Conservation (phyloP, 1,140 invertebrate species). For the Papilio glaucus region DNA sequence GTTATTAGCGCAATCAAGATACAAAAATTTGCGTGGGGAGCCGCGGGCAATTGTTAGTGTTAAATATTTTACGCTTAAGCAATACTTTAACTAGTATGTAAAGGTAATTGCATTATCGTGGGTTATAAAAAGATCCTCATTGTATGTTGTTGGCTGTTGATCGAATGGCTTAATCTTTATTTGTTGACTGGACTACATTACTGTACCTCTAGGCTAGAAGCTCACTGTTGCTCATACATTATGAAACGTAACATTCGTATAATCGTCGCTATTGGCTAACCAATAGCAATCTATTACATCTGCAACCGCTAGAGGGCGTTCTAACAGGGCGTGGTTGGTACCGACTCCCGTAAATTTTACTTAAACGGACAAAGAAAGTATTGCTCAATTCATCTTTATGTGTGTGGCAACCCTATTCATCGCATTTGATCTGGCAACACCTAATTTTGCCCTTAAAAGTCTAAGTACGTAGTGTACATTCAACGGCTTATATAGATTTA, state of each 20-base stretch:
- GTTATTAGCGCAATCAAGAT: too few species aligned
- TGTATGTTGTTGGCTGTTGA: neutral
- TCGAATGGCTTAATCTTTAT: constrained; percentile 19
- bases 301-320: constrained; percentile 32
- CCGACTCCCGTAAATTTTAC: constrained; percentile 49
- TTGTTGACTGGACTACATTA: constrained; percentile 5
- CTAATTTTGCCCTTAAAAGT: constrained; percentile 31
- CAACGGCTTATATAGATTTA: neutral
- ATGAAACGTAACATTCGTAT: neutral
- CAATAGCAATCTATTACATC: constrained; percentile 20
- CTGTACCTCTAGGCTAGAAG: constrained; percentile 3
- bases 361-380: constrained; percentile 46
- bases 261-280: neutral
- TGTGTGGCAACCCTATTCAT: constrained; percentile 1
- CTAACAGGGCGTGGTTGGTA: constrained; percentile 41
- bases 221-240: constrained; percentile 12
- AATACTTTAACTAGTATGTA: neutral
- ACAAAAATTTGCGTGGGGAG: too few species aligned
- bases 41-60: too few species aligned
- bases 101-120: constrained; percentile 2
- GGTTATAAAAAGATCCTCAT: constrained; percentile 2
- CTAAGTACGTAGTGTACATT: constrained; percentile 10
- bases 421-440: constrained; percentile 8
- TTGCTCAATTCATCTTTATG: constrained; percentile 14
- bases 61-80: neutral